A percentile compares a stretch with the other conserved stretches of the same genome.
phyloP scores from a whole-genome alignment of 1,140 invertebrate genomes.

The Aphidius ervi region DNA sequence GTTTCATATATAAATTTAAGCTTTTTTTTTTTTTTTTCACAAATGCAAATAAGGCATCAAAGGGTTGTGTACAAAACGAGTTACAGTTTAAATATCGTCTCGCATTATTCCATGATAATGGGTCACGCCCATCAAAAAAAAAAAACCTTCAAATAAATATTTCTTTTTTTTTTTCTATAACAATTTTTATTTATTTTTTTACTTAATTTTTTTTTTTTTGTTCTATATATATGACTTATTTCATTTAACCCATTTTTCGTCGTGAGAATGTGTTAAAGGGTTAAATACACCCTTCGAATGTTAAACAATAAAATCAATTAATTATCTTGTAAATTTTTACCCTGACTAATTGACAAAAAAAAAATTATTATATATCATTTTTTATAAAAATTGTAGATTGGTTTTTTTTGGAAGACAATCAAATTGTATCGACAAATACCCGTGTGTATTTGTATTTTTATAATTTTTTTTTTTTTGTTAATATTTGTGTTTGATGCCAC shows the following conservation, averaged over 20 bases:
- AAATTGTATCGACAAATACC: too few relatives aligned
- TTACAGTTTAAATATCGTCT: conserved; percentile 31
- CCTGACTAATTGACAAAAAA: not conserved
- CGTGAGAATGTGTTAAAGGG: conserved; percentile 9
- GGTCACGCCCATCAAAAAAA: conserved; percentile 41
- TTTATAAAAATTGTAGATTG: too few relatives aligned
- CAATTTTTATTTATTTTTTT: conserved; percentile 13
- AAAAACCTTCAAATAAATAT: too few relatives aligned
- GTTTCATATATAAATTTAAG: not conserved
- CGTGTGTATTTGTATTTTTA: not conserved
- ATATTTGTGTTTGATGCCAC: conserved; percentile 4
- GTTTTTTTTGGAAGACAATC: too few relatives aligned
- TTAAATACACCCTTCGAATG: not conserved
- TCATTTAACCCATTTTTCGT: too few relatives aligned
- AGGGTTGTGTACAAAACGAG: conserved; percentile 26
- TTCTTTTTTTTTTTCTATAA: conserved; percentile 9
- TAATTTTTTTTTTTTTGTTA: conserved; percentile 12
- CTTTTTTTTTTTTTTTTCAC: conserved; percentile 16
- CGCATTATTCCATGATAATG: conserved; percentile 38
- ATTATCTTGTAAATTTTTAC: not conserved
- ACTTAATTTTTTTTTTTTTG: conserved; percentile 17
- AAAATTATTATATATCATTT: too few relatives aligned
- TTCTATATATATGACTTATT: not conserved
- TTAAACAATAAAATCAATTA: too few relatives aligned
- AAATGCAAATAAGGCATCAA: conserved; percentile 27